Conservation (phyloP, 2,113 vertebrate genomes). For the Arothron firmamentum region DNA sequence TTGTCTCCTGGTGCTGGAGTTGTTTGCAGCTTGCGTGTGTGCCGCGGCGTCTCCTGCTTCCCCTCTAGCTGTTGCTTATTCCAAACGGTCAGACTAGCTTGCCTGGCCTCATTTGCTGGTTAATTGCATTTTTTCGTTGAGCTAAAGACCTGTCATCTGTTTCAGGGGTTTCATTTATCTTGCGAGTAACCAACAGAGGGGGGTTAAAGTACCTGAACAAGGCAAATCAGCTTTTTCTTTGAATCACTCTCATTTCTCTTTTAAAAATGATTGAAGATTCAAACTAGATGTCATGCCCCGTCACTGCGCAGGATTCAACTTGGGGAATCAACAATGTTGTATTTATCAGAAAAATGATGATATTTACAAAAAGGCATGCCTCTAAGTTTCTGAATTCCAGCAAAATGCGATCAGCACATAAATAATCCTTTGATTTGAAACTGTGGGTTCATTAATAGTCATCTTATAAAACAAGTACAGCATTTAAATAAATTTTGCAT, state of each 20-base stretch:
- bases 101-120: conserved; percentile 81
- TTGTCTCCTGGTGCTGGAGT: conserved; percentile 28
- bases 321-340: conserved; percentile 35
- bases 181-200: conserved; percentile 75
- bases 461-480: conserved; percentile 20
- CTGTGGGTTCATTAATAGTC: conserved; percentile 38
- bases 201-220: conserved; percentile 67
- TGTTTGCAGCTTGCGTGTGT: conserved; percentile 66
- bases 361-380: conserved; percentile 26
- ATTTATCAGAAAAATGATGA: conserved; percentile 36
- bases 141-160: conserved; percentile 82
- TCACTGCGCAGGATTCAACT: conserved; percentile 46
- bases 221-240: conserved; percentile 60
- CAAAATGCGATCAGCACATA: conserved; percentile 1
- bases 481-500: conserved; percentile 27
- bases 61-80: conserved; percentile 66
- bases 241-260: conserved; percentile 32
- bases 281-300: conserved; percentile 42
- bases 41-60: conserved; percentile 60
- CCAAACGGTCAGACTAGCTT: conserved; percentile 74
- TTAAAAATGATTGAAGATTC: conserved; percentile 31
- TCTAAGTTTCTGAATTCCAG: conserved; percentile 26
- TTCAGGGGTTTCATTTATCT: conserved; percentile 79
- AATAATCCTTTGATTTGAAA: conserved; percentile 26
- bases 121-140: conserved; percentile 83